Base-by-base conservation (phyloP, 1,140 invertebrate genomes). In the Atta texana region DNA sequence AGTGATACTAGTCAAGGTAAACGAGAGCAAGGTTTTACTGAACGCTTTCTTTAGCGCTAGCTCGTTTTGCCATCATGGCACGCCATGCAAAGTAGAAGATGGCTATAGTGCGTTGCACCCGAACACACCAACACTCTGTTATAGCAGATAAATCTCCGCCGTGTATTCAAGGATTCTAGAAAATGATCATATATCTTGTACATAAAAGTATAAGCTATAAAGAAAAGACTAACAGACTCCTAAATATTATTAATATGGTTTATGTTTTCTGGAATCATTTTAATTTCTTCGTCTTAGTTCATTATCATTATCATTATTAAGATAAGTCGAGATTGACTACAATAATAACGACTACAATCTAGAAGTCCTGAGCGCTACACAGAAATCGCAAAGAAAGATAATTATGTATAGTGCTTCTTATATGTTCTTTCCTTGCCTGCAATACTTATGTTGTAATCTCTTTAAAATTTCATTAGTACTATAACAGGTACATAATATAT, bases 1-100 rank as follows among this genome's bases (percentile, higher is more conserved):
- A 93, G 92, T 92, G 92, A 93, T 92, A 91, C 92, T 94, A 95
- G 94, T 95, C 94, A 94, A 95, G 94, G 94, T 94, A 94, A 94
- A 92, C 91, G 90, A 91, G 89, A 91, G 89, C 90, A 89, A 91
- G 77, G 90, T 89, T 91, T 76, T 91, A 88, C 78, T 89, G 68
- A 86, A 88, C 90, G 89, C 87, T 44, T 64, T 86, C 55, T 55
- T 81, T 89, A 91, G 75, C 39, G 87, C 64, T 91, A 91, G 85
- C 78, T 91, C 87, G 89, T 89, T 87, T 71, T 81, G 84, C 72
- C 80, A 53, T 44, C 44, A 66, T 24, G 24, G 24, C 64, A 86
- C 53, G 28, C 75, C 51, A 39, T 59, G 66, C 53, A 5, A 51
- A 63, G 28, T 55, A 59, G 44, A 39, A 28, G n/a, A 68, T 66